Evolutionary conservation across 2,888 invertebrate genomes (phyloP), one percentile per base, ranked within the genome.

Genomic region (Tortrix viridana): DNA sequence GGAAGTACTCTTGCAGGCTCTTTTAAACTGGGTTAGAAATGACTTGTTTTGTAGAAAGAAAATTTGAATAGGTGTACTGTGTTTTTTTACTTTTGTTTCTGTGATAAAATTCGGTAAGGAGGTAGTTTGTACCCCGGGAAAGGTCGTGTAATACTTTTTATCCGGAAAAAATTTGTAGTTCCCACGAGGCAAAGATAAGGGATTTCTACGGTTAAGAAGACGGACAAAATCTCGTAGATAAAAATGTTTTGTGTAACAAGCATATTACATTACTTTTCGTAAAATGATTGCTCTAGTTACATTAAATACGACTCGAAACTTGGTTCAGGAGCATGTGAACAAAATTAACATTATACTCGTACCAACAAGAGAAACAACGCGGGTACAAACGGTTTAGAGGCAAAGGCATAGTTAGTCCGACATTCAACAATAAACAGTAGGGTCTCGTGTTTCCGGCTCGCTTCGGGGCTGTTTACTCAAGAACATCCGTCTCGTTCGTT

Each of bases 391-490:
- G 12, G 47, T 56, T 63, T 32, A 58, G 44, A 44, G 16, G 44
- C 41, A 63, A 58, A 58, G 62, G 46, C 57, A 44, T 38, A 47
- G 55, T 58, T 32, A 26, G 46, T n/a, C 20, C 47, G 47, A 50
- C 20, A 16, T 47, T 63, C 52, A 63, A 63, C 63, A 63, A 63
- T 62, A 46, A 62, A 56, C 56, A 56, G 23, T 49, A 12, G 20
- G 44, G 50, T 56, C 46, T 61, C 49, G 18, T 32, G 55, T 61
- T 62, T 38, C 49, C 43, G 41, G 16, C 4, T 47, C 23, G 50
- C 56, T 56, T 38, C 50, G 16, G 22, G 56, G 56, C 18, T 59
- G 62, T 56, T 62, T 56, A 46, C 56, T 52, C 16, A n/a, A 23
- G 23, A 38, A 46, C 50, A 52, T 46, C 50, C 62, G 38, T 62